phyloP scores from a whole-genome alignment of 1,140 invertebrate genomes.

The Drosophila gunungcola region DNA sequence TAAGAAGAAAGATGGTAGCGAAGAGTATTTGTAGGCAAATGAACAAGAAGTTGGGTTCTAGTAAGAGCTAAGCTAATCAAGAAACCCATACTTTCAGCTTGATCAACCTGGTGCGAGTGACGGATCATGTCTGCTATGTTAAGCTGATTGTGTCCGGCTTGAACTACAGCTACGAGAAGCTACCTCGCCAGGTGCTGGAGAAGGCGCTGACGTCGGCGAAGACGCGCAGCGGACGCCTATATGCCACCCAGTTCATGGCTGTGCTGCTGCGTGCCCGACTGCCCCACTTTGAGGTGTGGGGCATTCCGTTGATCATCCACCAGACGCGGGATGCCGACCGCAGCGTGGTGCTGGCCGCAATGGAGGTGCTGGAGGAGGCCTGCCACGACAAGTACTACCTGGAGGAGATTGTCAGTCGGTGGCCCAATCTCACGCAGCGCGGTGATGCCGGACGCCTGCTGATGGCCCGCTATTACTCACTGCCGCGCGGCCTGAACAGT shows the following conservation, averaged over 20 bases:
- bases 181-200: slow-evolving; percentile 90
- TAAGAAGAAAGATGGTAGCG: too few species aligned
- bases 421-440: slow-evolving; percentile 90
- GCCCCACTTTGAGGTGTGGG: slow-evolving; percentile 91
- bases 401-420: slow-evolving; percentile 90
- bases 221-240: slow-evolving; percentile 91
- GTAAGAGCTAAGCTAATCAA: neutral
- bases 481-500: slow-evolving; percentile 89
- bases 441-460: slow-evolving; percentile 94
- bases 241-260: slow-evolving; percentile 95
- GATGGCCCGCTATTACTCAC: slow-evolving; percentile 92
- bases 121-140: slow-evolving; percentile 95
- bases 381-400: slow-evolving; percentile 93
- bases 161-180: slow-evolving; percentile 91
- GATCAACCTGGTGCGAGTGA: slow-evolving; percentile 91
- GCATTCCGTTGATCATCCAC: slow-evolving; percentile 91
- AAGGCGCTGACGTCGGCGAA: slow-evolving; percentile 87
- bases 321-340: slow-evolving; percentile 93
- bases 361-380: slow-evolving; percentile 95
- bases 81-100: slow-evolving; percentile 86
- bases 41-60: too few species aligned
- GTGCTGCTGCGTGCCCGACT: slow-evolving; percentile 92
- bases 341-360: slow-evolving; percentile 90
- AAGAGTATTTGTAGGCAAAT: too few species aligned
- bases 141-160: slow-evolving; percentile 96